Evolutionary conservation across 2,888 invertebrate genomes (phyloP).

Genomic region (Epistrophella euchroma): DNA sequence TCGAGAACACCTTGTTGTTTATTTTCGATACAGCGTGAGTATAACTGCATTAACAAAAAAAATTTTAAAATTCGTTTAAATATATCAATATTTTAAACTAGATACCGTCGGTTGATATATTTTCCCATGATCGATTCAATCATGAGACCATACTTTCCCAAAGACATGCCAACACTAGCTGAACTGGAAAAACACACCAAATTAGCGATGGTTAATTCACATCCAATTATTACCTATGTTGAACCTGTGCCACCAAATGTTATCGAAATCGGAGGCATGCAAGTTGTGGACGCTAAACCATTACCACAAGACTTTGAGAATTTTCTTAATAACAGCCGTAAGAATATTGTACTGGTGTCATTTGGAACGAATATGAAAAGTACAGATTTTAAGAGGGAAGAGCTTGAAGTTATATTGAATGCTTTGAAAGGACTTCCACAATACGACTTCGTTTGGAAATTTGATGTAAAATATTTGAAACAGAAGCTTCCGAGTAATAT

Average conservation of each 20-base stretch:
- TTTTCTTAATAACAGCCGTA: conserved; percentile 78
- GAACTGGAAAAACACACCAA: conserved; percentile 77
- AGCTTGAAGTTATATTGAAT: conserved; percentile 62
- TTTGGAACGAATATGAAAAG: conserved; percentile 80
- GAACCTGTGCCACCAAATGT: conserved; percentile 81
- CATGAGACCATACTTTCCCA: conserved; percentile 71
- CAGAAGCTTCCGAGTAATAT: conserved; percentile 77
- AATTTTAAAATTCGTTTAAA: too few species aligned
- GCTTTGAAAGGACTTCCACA: conserved; percentile 78
- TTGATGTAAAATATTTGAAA: conserved; percentile 68
- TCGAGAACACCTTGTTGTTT: conserved; percentile 77
- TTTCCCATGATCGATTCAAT: conserved; percentile 76
- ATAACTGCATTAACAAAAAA: too few species aligned
- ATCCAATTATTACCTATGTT: conserved; percentile 79
- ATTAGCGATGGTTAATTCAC: conserved; percentile 80
- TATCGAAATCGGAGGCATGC: conserved; percentile 82
- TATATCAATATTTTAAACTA: neutral
- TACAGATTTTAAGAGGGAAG: conserved; percentile 60
- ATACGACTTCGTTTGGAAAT: conserved; percentile 82
- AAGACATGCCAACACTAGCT: conserved; percentile 70
- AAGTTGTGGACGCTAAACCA: conserved; percentile 78
- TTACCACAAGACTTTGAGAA: conserved; percentile 78
- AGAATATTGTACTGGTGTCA: conserved; percentile 81
- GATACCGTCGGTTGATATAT: conserved; percentile 38
- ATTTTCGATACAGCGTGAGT: conserved; percentile 75